Base-by-base conservation (phyloP, 2,888 invertebrate genomes). In the Lepidonotus clava region DNA sequence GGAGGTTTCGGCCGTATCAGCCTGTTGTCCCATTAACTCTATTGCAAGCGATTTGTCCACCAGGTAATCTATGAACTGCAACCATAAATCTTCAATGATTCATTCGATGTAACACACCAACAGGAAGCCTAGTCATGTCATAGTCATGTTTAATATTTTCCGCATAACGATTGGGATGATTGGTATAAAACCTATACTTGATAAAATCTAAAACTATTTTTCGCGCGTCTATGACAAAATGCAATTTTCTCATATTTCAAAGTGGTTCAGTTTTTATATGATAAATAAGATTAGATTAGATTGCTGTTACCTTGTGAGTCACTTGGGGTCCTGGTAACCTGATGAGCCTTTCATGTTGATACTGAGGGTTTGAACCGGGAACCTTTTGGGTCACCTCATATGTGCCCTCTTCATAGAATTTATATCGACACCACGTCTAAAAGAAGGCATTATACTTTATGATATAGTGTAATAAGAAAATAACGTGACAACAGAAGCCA, bases 351-450 rank as follows among this genome's bases (percentile, higher is more conserved):
- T 87, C 87, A 40, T 88, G 84, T 80, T 87, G 67, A 83, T 87
- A 90, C 1, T 21, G 32, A 0, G 90, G 90, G 66, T 89, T 90
- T 51, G 77, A 84, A 14, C 90, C 90, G 24, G 34, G 21, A 24
- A 21, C 85, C 32, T 32, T 53, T n/a, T 87, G 87, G 4, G 89
- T 88, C 34, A 77, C n/a, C 1, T 56, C 85, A 38, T 83, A 87
- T 32, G 84, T 83, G 36, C 36, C 38, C 36, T 89, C 87, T 4
- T 87, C 71, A 83, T 89, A 88, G 80, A 90, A 89, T 56, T 41
- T 84, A 67, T 89, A 90, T n/a, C 85, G 76, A 66, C 88, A 89
- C 89, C 90, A 90, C 14, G 90, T 89, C 90, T 90, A 85, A 36
- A 83, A 51, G 21, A 18, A 40, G 18, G 34, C 4, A 56, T 38